phyloP scores from a whole-genome alignment of 2,888 invertebrate species.

The Nemurella pictetii region DNA sequence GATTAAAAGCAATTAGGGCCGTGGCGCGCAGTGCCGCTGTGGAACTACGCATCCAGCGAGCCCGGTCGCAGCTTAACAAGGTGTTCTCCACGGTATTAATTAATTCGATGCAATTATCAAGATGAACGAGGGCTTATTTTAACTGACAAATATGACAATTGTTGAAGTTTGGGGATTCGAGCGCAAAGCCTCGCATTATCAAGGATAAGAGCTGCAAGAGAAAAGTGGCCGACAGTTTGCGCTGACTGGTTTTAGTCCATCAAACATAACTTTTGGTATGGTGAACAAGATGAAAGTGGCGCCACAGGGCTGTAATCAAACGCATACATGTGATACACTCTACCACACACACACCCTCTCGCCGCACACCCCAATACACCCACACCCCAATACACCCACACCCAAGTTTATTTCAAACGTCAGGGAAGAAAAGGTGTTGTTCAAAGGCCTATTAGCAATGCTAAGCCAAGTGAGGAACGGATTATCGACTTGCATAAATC shows the following conservation, averaged over 20 bases:
- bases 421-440: background rate
- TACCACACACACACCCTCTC: background rate
- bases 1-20: background rate
- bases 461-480: background rate
- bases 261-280: background rate
- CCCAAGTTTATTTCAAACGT: background rate
- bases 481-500: background rate
- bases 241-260: background rate
- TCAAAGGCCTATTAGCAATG: slow-evolving; percentile 9
- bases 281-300: background rate
- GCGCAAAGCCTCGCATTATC: too few relatives aligned
- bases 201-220: too few relatives aligned
- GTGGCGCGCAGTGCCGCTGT: background rate
- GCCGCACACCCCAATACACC: background rate
- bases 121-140: background rate
- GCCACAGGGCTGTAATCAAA: background rate
- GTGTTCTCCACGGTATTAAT: background rate
- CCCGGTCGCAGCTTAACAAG: background rate
- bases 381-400: background rate
- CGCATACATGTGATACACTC: background rate
- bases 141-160: background rate
- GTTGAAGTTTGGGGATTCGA: background rate
- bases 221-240: background rate
- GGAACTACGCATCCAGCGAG: background rate
- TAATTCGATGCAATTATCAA: background rate